These are phyloP conservation scores for Phoenicopterus ruber DNA, from an alignment of 2,113 vertebrate genomes.

Conservation along the genomic window DNA sequence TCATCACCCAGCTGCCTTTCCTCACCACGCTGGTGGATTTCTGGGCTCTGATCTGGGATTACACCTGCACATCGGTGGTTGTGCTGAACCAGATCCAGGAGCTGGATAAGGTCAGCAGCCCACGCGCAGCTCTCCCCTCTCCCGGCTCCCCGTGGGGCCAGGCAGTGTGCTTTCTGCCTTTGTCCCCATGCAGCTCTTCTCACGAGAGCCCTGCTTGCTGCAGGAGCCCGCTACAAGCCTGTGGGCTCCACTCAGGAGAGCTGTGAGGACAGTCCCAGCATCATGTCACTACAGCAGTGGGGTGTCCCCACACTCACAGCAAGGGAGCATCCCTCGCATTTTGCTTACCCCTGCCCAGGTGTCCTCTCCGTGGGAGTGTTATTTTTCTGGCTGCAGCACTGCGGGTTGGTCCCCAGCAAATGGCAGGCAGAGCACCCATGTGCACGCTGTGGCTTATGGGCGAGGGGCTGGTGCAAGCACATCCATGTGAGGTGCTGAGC, in stretches of 20 bases:
- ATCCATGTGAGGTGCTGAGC: accelerated
- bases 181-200: not conserved
- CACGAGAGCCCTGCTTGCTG: not conserved
- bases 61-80: conserved; percentile 45
- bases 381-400: not conserved
- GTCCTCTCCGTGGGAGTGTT: not conserved
- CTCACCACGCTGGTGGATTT: conserved; percentile 43
- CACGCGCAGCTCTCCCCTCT: accelerated
- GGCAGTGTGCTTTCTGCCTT: not conserved
- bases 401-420: not conserved
- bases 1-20: conserved; percentile 60
- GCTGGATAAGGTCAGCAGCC: conserved; percentile 48
- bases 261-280: no score
- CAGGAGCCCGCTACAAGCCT: not conserved
- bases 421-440: not conserved
- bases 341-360: not conserved
- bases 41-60: conserved; percentile 68
- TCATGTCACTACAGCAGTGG: accelerated
- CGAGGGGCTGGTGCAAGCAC: not conserved
- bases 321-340: not conserved
- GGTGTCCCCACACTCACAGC: not conserved
- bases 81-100: conserved; percentile 30
- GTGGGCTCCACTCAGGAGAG: not conserved
- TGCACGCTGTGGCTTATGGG: accelerated
- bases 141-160: accelerated